phyloP scores from a whole-genome alignment of 2,888 invertebrate species.

The Chymomyza procnemis region DNA sequence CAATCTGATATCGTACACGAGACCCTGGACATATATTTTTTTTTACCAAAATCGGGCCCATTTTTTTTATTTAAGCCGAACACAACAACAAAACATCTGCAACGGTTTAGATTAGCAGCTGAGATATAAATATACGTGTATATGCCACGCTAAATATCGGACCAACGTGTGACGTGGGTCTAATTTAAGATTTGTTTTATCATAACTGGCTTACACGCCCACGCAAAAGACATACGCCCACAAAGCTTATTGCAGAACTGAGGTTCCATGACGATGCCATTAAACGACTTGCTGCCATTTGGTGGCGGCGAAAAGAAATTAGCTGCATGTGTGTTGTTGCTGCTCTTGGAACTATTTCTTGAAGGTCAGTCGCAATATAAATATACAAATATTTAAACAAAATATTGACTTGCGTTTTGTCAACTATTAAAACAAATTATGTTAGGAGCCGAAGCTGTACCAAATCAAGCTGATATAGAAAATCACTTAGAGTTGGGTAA shows the following conservation, averaged over 20 bases:
- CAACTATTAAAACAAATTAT: constrained; percentile 39
- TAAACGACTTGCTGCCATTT: constrained; percentile 66
- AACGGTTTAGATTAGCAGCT: constrained; percentile 40
- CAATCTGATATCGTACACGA: not conserved
- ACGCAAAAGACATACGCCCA: constrained; percentile 10
- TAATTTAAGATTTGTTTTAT: constrained; percentile 5
- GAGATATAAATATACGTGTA: constrained; percentile 27
- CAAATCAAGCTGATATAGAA: constrained; percentile 88
- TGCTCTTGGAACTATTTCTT: constrained; percentile 84
- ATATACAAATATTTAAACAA: not conserved
- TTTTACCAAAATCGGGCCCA: constrained; percentile 40
- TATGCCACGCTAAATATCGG: constrained; percentile 29
- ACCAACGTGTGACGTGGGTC: constrained; percentile 46
- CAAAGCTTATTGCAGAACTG: not conserved
- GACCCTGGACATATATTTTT: constrained; percentile 6
- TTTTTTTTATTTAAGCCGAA: constrained; percentile 21
- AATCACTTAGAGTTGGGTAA: constrained; percentile 96
- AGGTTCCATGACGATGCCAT: constrained; percentile 57
- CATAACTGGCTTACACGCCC: constrained; percentile 30
- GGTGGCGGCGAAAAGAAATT: constrained; percentile 81
- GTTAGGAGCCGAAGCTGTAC: constrained; percentile 82
- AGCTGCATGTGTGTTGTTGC: constrained; percentile 83
- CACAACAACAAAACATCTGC: constrained; percentile 29
- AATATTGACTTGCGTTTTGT: constrained; percentile 4
- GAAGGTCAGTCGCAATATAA: constrained; percentile 81